Evolutionary conservation across 2,888 invertebrate species (phyloP), one percentile per base, ranked within the genome.

Genomic region (Antheraea yamamai): DNA sequence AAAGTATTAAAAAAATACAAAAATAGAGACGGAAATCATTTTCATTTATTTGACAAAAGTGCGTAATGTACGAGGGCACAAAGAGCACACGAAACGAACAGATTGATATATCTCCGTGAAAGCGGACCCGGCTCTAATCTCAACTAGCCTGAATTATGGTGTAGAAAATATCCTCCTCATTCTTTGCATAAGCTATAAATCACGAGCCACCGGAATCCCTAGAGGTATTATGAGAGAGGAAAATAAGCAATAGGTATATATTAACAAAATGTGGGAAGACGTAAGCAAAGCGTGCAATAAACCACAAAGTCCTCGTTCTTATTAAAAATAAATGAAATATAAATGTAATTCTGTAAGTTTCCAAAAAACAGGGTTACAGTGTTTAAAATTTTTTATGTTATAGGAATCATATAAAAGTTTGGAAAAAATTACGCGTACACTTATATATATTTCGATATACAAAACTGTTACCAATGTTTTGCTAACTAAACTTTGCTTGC

Each of bases 171-270:
- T 92, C 88, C 90, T 90, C 47, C 91, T 91, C 89, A 89, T 92
- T 93, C 91, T 93, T 92, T 92, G 92, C 93, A 93, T 94, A 92
- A 90, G 89, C 87, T 85, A 92, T 94, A 93, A 93, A 94, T 94
- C 93, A 93, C 88, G 87, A 87, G 86, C 89, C 83, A 89, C 88
- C 87, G 88, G 90, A 90, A 90, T 91, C 91, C 92, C 91, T 84
- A 77, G 86, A 81, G 90, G 89, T 87, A 89, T 91, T 92, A 91
- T 88, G 86, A 89, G 88, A 81, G 87, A 88, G 87, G 85, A 92
- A 92, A 90, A 93, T 91, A 91, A 92, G 92, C 91, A 92, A 93
- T 90, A 91, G 82, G 84, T 84, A 85, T 88, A 89, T 91, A 91
- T 90, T 91, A 90, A 90, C 86, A 89, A 87, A 89, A 89, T 87